Evolutionary conservation across 2,888 invertebrate genomes (phyloP).

Genomic region (Pterobdella sp.): DNA sequence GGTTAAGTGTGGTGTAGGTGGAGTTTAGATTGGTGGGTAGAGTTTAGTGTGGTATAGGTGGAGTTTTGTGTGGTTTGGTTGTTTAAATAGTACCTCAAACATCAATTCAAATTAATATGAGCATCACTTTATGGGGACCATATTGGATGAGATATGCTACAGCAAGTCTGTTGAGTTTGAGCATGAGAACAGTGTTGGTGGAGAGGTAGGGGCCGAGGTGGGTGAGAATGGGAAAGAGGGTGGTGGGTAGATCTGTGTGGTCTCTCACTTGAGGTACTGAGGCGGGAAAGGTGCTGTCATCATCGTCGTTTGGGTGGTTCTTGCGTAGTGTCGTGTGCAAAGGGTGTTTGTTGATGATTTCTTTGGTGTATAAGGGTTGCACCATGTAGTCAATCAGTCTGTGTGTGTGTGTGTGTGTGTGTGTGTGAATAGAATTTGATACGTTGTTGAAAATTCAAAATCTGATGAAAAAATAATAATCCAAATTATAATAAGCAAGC

Average conservation of each 20-base stretch:
- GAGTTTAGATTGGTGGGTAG: neutral
- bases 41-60: neutral
- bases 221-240: slow-evolving; percentile 75
- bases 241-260: slow-evolving; percentile 60
- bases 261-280: slow-evolving; percentile 57
- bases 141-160: slow-evolving; percentile 48
- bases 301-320: neutral
- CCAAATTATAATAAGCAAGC: neutral
- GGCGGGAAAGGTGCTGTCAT: neutral
- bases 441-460: neutral
- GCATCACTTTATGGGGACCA: slow-evolving; percentile 5
- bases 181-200: slow-evolving; percentile 76
- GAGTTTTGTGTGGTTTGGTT: neutral
- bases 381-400: slow-evolving; percentile 71
- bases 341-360: slow-evolving; percentile 22
- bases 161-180: slow-evolving; percentile 65
- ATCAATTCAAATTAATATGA: neutral
- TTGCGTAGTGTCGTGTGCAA: neutral
- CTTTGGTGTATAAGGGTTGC: slow-evolving; percentile 69
- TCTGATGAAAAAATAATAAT: neutral
- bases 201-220: slow-evolving; percentile 79
- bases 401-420: neutral
- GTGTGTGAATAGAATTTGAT: neutral
- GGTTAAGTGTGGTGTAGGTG: neutral
- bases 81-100: neutral